These are phyloP conservation scores for Mythimna lalbum DNA, from an alignment of 2,888 invertebrate genomes.

Conservation along the genomic window DNA sequence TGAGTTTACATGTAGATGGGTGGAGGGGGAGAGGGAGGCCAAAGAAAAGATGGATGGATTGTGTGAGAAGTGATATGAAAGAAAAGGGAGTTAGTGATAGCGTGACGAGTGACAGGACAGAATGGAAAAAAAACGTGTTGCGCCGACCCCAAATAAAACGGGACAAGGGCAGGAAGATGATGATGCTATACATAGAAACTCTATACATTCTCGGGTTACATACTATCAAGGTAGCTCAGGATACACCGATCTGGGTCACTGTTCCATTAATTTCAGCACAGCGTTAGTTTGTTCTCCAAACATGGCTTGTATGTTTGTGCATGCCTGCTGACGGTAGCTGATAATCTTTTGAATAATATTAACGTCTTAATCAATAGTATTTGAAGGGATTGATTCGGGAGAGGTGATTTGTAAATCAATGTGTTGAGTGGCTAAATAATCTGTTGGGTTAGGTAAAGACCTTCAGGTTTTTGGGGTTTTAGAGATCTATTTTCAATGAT, in stretches of 20 bases:
- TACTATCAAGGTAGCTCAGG: conserved; percentile 11
- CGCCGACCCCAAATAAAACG: no score
- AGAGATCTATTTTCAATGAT: no score
- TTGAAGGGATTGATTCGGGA: conserved; percentile 24
- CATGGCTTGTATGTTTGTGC: conserved; percentile 43
- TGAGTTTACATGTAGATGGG: no score
- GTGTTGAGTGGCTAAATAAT: neutral
- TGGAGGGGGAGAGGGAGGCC: no score
- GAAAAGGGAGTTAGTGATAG: no score
- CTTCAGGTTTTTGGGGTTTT: no score
- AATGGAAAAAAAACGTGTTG: no score
- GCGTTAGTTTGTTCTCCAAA: conserved; percentile 55
- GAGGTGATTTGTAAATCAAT: conserved; percentile 21
- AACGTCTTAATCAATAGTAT: conserved; percentile 54
- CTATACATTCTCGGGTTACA: neutral
- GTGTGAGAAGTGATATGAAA: no score
- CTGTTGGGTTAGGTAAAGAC: no score
- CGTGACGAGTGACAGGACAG: no score
- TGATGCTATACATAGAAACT: neutral
- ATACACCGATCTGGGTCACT: conserved; percentile 23
- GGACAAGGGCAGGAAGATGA: no score
- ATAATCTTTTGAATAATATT: conserved; percentile 62
- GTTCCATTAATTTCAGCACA: conserved; percentile 43
- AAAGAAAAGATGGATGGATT: no score
- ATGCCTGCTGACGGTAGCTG: conserved; percentile 37